These are phyloP conservation scores for Xiphorhynchus erythropygius DNA, from an alignment of 2,797 vertebrate genomes.

Conservation along the genomic window DNA sequence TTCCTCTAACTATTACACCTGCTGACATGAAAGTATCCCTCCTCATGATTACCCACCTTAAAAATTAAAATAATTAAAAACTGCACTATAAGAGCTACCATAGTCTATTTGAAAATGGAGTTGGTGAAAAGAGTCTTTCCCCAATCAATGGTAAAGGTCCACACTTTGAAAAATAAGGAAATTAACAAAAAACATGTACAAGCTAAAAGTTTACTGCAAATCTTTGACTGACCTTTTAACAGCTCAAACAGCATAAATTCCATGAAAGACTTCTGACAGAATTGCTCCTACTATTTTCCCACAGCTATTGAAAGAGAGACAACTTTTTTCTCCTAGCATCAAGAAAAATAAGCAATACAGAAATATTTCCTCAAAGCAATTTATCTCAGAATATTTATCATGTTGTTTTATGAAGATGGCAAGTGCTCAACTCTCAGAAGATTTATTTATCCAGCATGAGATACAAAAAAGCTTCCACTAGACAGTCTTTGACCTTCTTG, in stretches of 20 bases:
- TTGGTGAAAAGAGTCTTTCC: not conserved
- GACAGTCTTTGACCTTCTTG: not conserved
- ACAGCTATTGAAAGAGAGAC: not conserved
- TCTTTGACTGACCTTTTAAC: not conserved
- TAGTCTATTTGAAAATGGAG: rapidly evolving
- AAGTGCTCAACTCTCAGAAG: not conserved
- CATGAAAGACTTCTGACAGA: not conserved
- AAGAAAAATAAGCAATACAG: not conserved
- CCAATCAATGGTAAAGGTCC: not conserved
- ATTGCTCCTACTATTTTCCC: not conserved
- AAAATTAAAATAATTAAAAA: not conserved
- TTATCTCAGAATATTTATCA: not conserved
- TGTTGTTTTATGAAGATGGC: not conserved
- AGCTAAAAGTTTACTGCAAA: not conserved
- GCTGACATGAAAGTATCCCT: not conserved
- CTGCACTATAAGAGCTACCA: not conserved
- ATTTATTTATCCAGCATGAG: not conserved
- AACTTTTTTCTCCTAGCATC: not conserved
- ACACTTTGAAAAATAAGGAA: not conserved
- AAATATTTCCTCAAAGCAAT: not conserved
- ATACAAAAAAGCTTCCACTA: not conserved
- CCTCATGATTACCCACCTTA: not conserved
- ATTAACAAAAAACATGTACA: not conserved
- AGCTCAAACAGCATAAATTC: not conserved
- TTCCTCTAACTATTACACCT: not conserved